These are phyloP conservation scores for Tapera naevia DNA, from an alignment of 2,797 vertebrate genomes.

Conservation along the genomic window DNA sequence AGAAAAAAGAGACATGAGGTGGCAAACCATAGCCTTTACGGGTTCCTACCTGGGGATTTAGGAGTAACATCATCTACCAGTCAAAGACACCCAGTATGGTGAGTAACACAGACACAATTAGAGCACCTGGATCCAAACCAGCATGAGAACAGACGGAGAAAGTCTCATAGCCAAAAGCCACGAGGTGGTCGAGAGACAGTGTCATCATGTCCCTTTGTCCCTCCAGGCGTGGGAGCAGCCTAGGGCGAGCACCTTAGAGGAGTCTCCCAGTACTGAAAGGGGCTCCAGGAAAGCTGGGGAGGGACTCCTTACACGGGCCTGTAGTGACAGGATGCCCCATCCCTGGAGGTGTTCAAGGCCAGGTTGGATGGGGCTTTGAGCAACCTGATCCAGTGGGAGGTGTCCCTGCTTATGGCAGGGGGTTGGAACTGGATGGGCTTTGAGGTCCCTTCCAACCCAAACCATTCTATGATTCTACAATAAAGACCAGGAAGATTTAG, in stretches of 20 bases:
- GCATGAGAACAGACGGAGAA: neutral
- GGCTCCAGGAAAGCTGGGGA: too few species aligned
- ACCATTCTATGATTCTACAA: too few species aligned
- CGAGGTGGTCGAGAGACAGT: neutral
- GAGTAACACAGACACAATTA: fast-evolving
- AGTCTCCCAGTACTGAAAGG: too few species aligned
- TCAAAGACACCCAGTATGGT: neutral
- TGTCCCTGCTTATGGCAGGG: too few species aligned
- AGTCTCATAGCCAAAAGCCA: neutral
- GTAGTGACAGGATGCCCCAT: too few species aligned
- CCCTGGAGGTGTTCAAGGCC: too few species aligned
- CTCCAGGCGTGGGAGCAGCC: neutral
- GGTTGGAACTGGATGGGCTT: too few species aligned
- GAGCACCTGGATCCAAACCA: neutral
- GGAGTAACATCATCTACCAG: neutral
- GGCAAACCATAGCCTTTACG: neutral
- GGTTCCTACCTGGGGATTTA: neutral
- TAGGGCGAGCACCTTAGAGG: neutral
- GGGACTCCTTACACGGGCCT: too few species aligned
- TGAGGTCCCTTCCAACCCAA: too few species aligned
- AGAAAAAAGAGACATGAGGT: neutral
- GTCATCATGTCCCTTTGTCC: neutral
- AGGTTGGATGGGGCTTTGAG: too few species aligned
- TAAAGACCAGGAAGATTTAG: neutral
- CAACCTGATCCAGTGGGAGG: too few species aligned